A percentile compares a stretch with the other conserved stretches of the same genome.
Evolutionary conservation across 1,140 invertebrate species (phyloP).

Genomic region (Hycleus cichorii): DNA sequence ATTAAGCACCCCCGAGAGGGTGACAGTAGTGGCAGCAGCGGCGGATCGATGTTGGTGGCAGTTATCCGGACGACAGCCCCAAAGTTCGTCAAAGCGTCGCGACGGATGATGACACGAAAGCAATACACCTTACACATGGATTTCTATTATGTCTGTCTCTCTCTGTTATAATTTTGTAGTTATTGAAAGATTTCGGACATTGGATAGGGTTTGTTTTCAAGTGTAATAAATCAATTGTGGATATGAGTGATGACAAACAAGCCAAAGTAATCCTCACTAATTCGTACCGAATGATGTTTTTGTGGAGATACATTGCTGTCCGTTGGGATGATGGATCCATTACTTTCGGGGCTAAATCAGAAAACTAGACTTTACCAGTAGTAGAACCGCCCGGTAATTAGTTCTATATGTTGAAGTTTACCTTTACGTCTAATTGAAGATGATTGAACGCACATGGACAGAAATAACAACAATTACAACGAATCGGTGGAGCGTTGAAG

Average conservation of each 20-base stretch:
- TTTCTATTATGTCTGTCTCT: too few species aligned
- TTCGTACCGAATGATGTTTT: slow-evolving; percentile 33
- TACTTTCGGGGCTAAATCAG: slow-evolving; percentile 35
- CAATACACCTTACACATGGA: too few species aligned
- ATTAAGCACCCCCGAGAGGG: slow-evolving; percentile 12
- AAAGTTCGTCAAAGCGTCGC: slow-evolving; percentile 6
- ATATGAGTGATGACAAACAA: slow-evolving; percentile 33
- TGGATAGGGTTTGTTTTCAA: not conserved
- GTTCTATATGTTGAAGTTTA: not conserved
- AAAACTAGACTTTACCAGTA: slow-evolving; percentile 15
- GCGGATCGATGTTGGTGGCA: slow-evolving; percentile 33
- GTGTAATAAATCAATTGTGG: slow-evolving; percentile 27
- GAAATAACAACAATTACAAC: slow-evolving; percentile 3
- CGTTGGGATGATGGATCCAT: slow-evolving; percentile 42
- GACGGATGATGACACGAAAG: too few species aligned
- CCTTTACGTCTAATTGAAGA: slow-evolving; percentile 32
- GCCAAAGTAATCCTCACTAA: slow-evolving; percentile 30
- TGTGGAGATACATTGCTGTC: slow-evolving; percentile 32
- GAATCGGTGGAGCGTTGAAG: not conserved
- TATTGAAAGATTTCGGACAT: too few species aligned
- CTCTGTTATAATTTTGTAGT: too few species aligned
- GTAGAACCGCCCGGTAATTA: slow-evolving; percentile 25
- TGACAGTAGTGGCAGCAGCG: slow-evolving; percentile 18
- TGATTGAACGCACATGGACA: slow-evolving; percentile 36
- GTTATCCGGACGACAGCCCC: slow-evolving; percentile 39